Evolutionary conservation across 2,797 vertebrate species (phyloP), one percentile per base, ranked within the genome.

Genomic region (Bradypodion ventrale): DNA sequence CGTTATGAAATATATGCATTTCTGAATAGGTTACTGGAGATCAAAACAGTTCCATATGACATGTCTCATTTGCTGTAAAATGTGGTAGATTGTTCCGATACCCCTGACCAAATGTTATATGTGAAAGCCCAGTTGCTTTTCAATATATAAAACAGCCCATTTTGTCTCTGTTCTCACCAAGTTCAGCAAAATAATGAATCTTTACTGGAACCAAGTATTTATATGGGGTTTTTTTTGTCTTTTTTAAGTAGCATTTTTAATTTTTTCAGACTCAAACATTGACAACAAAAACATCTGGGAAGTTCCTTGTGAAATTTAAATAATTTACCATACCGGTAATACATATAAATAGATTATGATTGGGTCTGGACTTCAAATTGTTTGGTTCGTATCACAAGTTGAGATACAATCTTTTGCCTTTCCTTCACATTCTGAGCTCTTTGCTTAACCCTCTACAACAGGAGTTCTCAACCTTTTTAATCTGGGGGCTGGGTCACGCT

Each of bases 1-100:
- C 93, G 93, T 94, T 95, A 90, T 94, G 91, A 95, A 92, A 94
- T 87, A 82, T 74, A 82, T 87, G 91, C 90, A 63, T 87, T 94
- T 92, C 88, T 93, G 93, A 94, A 27, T 94, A 93, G 92, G 91
- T 90, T 91, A 90, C 88, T 89, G 69, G 78, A 92, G 90, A 93
- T 90, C 90, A 93, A 91, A 94, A 92, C 89, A 40, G 74, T 93
- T 91, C 81, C 87, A 91, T 82, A 90, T 90, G 91, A 87, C 56
- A 88, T 85, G 88, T 88, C 92, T 92, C 83, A 83, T 91, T 86
- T 80, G 86, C 89, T 89, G 90, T 89, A 83, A 59, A 40, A 32
- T 93, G 93, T 46, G 86, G 93, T 93, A 91, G 85, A 87, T 85
- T 73, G 84, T 91, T 87, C 83, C 85, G 72, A 89, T 40, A 90